Evolutionary conservation across 2,113 vertebrate species (phyloP).

Genomic region (Andinoacara biseriatus): DNA sequence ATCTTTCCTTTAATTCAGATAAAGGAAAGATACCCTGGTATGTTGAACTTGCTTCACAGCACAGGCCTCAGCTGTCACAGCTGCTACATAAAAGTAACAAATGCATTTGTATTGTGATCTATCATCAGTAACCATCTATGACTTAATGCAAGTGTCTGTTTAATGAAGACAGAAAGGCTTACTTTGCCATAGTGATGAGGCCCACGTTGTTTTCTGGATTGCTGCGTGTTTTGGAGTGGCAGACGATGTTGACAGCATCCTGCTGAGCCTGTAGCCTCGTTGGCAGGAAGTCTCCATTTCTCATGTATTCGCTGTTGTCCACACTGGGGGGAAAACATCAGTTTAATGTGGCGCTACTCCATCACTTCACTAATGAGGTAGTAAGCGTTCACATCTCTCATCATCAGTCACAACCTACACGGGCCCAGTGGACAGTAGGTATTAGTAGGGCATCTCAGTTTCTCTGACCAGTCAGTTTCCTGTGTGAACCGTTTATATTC

Average conservation of each 20-base stretch:
- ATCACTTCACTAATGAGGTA: background rate
- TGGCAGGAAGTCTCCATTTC: conserved; percentile 95
- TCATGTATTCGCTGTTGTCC: conserved; percentile 98
- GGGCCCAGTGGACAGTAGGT: background rate
- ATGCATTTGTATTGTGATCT: background rate
- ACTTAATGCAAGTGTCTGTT: background rate
- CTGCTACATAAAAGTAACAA: background rate
- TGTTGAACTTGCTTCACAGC: background rate
- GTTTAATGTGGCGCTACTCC: background rate
- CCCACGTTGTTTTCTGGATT: conserved; percentile 98
- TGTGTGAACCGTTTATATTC: background rate
- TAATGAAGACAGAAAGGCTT: conserved; percentile 29
- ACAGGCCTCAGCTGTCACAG: background rate
- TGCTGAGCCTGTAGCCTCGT: conserved; percentile 96
- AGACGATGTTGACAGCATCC: conserved; percentile 96
- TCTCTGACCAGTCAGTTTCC: background rate
- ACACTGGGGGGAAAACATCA: conserved; percentile 77
- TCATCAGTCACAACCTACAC: background rate
- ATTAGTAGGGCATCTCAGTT: background rate
- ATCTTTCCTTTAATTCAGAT: background rate
- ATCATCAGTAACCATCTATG: background rate
- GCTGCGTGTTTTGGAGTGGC: conserved; percentile 93
- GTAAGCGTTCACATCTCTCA: background rate
- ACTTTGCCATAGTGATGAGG: conserved; percentile 98
- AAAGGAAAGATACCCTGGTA: background rate